These are phyloP conservation scores for Drosophila siamana DNA, from an alignment of 2,888 invertebrate genomes.

Conservation along the genomic window DNA sequence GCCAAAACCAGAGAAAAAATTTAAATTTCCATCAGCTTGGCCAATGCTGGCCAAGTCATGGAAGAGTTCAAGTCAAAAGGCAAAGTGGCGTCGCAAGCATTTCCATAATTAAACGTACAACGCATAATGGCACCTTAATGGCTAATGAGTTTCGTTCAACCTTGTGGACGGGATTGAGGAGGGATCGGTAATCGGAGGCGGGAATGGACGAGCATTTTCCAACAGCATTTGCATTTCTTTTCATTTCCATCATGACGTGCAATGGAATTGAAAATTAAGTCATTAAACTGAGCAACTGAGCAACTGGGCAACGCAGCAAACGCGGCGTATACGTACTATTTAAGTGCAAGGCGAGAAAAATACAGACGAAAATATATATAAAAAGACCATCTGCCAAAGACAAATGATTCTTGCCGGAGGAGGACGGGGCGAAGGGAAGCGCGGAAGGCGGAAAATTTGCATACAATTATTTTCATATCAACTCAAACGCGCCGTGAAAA, in stretches of 20 bases:
- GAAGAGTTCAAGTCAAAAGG: conserved; percentile 24
- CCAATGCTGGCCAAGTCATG: background rate
- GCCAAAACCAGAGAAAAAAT: background rate
- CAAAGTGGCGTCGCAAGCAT: conserved; percentile 25
- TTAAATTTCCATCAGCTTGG: conserved; percentile 14
- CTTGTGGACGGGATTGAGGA: conserved; percentile 9
- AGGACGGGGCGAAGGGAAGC: background rate
- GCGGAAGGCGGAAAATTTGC: conserved; percentile 61
- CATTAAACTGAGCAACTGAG: conserved; percentile 67
- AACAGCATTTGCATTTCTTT: conserved; percentile 70
- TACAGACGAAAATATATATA: conserved; percentile 7
- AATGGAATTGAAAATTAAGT: conserved; percentile 81
- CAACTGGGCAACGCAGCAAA: conserved; percentile 33
- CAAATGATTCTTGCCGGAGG: conserved; percentile 51
- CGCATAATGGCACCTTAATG: conserved; percentile 73
- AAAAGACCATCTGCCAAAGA: conserved; percentile 45
- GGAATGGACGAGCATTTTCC: conserved; percentile 21
- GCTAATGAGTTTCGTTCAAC: conserved; percentile 65
- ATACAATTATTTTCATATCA: conserved; percentile 79
- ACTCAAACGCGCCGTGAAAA: conserved; percentile 69
- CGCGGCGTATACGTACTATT: conserved; percentile 60
- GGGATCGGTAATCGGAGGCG: conserved; percentile 2
- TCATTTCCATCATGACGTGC: conserved; percentile 54
- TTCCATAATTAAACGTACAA: conserved; percentile 76
- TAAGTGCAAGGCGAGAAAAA: conserved; percentile 31